Percentiles rank a stretch among this genome's conserved stretches.
phyloP scores from a whole-genome alignment of 1,140 invertebrate species.

The Lepidurus arcticus region DNA sequence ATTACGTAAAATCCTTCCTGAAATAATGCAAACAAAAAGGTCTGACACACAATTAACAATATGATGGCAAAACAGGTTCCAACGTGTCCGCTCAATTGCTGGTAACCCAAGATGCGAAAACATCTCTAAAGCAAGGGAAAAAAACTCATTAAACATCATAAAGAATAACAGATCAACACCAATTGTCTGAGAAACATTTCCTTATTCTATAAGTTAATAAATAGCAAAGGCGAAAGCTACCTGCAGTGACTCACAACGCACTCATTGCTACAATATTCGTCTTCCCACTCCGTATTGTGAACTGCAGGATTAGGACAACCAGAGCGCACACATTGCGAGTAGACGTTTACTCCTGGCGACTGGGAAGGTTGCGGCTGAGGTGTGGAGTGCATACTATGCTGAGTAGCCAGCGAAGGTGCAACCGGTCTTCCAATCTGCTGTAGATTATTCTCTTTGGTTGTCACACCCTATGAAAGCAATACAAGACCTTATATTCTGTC shows the following conservation, averaged over 20 bases:
- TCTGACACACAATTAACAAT: not conserved
- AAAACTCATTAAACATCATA: not conserved
- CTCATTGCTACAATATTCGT: constrained; percentile 95
- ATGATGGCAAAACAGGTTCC: not conserved
- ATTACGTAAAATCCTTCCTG: constrained; percentile 4
- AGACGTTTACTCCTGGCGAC: constrained; percentile 5
- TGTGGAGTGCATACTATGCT: not conserved
- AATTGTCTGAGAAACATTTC: not conserved
- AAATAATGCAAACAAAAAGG: constrained; percentile 5
- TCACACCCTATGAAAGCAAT: not conserved
- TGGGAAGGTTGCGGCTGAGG: not conserved
- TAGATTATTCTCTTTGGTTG: not conserved
- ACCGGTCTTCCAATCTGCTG: not conserved
- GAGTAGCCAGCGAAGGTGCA: not conserved
- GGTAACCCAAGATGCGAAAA: not conserved
- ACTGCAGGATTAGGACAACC: constrained; percentile 87
- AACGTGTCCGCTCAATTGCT: not conserved
- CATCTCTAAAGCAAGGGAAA: not conserved
- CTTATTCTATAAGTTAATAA: not conserved
- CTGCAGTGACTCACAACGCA: constrained; percentile 94
- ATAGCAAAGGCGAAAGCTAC: constrained; percentile 37
- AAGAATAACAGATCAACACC: not conserved
- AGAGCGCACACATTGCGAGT: constrained; percentile 65
- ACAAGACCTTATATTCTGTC: not conserved
- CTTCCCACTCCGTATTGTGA: constrained; percentile 89